Evolutionary conservation across 2,797 vertebrate genomes (phyloP), one percentile per base, ranked within the genome.

Genomic region (Petrocephalus schoutedeni): DNA sequence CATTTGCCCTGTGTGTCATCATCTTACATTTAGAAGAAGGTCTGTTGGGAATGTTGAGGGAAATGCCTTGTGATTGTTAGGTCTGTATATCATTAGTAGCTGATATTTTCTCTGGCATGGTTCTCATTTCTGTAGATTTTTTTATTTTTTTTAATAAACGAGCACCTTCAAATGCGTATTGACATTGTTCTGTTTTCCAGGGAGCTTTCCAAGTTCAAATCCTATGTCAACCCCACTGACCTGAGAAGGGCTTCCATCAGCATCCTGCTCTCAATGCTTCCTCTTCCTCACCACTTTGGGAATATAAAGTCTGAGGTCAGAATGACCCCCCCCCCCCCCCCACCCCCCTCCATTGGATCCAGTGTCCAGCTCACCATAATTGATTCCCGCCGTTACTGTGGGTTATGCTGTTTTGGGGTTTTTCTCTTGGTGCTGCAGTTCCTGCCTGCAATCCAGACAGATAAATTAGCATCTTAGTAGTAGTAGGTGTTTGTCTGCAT

Each of bases 181-280:
- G 82, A 56, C 14, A 9, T 54, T 56, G 21, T 56, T 61, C 36
- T 86, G 8, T 85, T 92, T 91, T 91, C 56, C 94, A 99, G 98
- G 93, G 98, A 99, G 87, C 95, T 97, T 83, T 93, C 96, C 88
- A 97, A 96, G 92, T 98, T 98, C 93, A 97, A 97, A 95, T 95
- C 93, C 61, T 97, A 97, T 89, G 95, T 97, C 92, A 99, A 98
- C 91, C 96, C 94, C 86, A 97, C 96, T 91, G 97, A 99, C 90
- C 93, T 99, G 90, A 96, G 98, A 92, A 95, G 96, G 94, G 96
- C 97, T 59, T 97, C 97, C 36, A 97, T 98, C 94, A 96, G 96
- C 89, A 96, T 98, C 91, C 94, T 99, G 88, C 94, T 97, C 41
- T 97, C 98, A 89, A 94, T 98, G 90, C 94, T 98, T 91, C 97